Base-by-base conservation (phyloP, 2,888 invertebrate genomes). In the Idaea straminata region DNA sequence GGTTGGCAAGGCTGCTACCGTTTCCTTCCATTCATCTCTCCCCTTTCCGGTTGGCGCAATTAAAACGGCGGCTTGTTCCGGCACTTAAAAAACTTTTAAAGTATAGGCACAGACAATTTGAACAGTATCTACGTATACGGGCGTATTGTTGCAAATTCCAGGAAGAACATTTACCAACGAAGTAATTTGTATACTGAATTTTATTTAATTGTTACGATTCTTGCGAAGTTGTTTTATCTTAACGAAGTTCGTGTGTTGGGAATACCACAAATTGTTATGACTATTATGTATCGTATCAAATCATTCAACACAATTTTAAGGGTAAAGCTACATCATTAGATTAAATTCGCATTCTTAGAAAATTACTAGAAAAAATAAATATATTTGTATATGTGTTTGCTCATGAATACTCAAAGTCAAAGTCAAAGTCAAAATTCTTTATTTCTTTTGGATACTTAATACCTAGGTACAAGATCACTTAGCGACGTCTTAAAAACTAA, bases 1-100 rank as follows among this genome's bases (percentile, higher is more conserved):
- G 89, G 89, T 89, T 89, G 89, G 89, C 88, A 88, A 87, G 89
- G 80, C 86, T 86, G 81, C 83, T 84, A 82, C 87, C 85, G 87
- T 86, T 90, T 89, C 89, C 89, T 89, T 87, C 87, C 87, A 91
- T 91, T 91, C 91, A 90, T 89, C 89, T 87, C 88, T 88, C 91
- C 90, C 89, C 88, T 89, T 89, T 91, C 89, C 89, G 88, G 88
- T 90, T 86, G 86, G 88, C 83, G 90, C 91, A 91, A 91, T 91
- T 91, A 91, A 91, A 91, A 88, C 87, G 88, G 84, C 83, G 87
- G 88, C 86, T 88, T 88, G 90, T 90, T 90, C 89, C 89, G 89
- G 87, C 87, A 91, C 89, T 91, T 90, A 86, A 90, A 89, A 89
- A 89, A 89, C 89, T 89, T 91, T 86, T 84, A 87, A 88, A 89